These are phyloP conservation scores for Cheilosia impressa DNA, from an alignment of 2,888 invertebrate species.

Conservation along the genomic window DNA sequence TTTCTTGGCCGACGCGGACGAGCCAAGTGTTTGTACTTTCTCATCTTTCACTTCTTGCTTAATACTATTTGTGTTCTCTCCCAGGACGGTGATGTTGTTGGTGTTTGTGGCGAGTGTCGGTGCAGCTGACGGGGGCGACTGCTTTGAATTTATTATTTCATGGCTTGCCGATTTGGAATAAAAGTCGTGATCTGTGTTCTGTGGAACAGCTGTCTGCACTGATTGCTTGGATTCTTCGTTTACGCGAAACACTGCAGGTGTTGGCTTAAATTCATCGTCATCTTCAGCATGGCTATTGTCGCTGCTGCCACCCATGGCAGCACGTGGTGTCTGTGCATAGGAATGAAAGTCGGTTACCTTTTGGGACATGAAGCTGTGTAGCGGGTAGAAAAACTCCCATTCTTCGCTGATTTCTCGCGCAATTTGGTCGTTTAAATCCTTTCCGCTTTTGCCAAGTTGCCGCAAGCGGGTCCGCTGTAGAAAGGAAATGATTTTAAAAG, in stretches of 20 bases:
- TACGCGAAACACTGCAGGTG: neutral
- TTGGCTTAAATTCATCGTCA: slow-evolving; percentile 5
- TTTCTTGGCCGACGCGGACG: neutral
- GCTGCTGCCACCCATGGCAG: slow-evolving; percentile 12
- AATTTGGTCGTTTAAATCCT: slow-evolving; percentile 75
- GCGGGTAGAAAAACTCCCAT: slow-evolving; percentile 82
- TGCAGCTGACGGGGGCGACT: neutral
- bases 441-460: slow-evolving; percentile 59
- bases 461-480: slow-evolving; percentile 76
- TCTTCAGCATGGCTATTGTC: slow-evolving; percentile 23
- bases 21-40: slow-evolving; percentile 32
- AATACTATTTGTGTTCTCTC: slow-evolving; percentile 47
- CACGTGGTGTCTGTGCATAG: slow-evolving; percentile 78
- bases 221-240: neutral
- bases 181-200: slow-evolving; percentile 80
- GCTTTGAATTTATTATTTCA: slow-evolving; percentile 39
- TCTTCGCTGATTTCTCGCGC: slow-evolving; percentile 79
- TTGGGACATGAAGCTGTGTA: slow-evolving; percentile 81
- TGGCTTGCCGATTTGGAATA: slow-evolving; percentile 76
- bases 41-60: slow-evolving; percentile 35
- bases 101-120: slow-evolving; percentile 28
- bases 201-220: slow-evolving; percentile 10
- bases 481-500: neutral
- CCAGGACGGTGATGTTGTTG: slow-evolving; percentile 5
- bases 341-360: slow-evolving; percentile 81